Percentiles rank a stretch among this genome's conserved stretches.
These are phyloP conservation scores for Apamea sordens DNA, from an alignment of 2,888 invertebrate species.

Conservation along the genomic window DNA sequence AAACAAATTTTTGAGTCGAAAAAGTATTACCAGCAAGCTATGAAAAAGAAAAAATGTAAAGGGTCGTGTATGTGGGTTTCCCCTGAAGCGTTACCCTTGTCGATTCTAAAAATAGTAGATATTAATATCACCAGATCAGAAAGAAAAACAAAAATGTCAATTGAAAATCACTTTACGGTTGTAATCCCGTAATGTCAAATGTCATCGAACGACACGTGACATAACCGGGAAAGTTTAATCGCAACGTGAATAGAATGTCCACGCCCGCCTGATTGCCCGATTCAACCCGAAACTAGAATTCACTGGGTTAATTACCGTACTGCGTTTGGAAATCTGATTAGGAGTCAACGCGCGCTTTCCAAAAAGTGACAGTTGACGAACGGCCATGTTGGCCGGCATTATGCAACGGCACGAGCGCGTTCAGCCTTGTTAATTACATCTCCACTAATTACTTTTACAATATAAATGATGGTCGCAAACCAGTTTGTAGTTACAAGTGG, in stretches of 20 bases:
- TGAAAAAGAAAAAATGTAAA: neutral
- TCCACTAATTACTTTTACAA: conserved; percentile 81
- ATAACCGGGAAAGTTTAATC: neutral
- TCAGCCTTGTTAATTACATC: conserved; percentile 82
- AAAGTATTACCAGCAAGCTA: neutral
- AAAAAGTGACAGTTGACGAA: conserved; percentile 84
- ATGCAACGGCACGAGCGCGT: conserved; percentile 84
- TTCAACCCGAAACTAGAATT: conserved; percentile 55
- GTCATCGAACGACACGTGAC: conserved; percentile 12
- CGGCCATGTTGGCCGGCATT: conserved; percentile 83
- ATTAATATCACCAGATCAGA: neutral
- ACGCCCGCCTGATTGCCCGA: conserved; percentile 46
- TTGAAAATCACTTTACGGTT: neutral
- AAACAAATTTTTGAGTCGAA: neutral
- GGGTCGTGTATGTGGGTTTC: neutral
- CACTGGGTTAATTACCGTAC: conserved; percentile 58
- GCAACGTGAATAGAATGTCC: conserved; percentile 27
- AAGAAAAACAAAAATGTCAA: conserved; percentile 10
- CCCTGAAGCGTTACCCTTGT: conserved; percentile 18
- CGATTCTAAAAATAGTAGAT: neutral
- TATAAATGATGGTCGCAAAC: conserved; percentile 68
- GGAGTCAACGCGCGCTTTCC: conserved; percentile 77
- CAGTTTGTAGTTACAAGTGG: conserved; percentile 53
- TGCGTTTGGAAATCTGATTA: conserved; percentile 79
- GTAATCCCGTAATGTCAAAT: neutral